Conservation (phyloP, 2,113 vertebrate species). For the Nycticryphes semicollaris region DNA sequence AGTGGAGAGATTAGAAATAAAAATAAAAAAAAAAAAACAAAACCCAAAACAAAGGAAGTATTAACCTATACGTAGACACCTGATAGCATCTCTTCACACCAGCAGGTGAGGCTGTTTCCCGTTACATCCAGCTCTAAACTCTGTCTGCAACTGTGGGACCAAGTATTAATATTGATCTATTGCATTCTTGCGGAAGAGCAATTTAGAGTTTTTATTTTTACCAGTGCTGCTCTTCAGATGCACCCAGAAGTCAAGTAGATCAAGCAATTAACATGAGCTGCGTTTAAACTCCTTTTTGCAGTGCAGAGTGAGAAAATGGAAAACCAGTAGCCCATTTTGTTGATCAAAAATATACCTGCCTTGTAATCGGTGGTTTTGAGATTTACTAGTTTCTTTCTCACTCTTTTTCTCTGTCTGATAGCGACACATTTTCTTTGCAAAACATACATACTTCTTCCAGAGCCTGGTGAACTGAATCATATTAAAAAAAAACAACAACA, state of each 20-base stretch:
- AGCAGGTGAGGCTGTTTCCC: conserved; percentile 52
- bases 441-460: not conserved
- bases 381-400: not conserved
- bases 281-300: not conserved
- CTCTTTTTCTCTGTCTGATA: not conserved
- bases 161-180: not conserved
- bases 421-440: not conserved
- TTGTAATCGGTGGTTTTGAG: not conserved
- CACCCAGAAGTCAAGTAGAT: not conserved
- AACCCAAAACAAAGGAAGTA: not conserved
- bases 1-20: too few species aligned
- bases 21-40: not conserved
- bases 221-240: not conserved
- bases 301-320: not conserved
- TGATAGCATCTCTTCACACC: not conserved
- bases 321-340: not conserved
- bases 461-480: not conserved
- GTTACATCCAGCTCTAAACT: not conserved
- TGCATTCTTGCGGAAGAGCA: not conserved
- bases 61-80: not conserved
- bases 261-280: not conserved
- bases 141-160: not conserved
- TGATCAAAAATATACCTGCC: not conserved
- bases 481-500: not conserved
- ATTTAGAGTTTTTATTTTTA: not conserved